phyloP scores from a whole-genome alignment of 2,797 vertebrate genomes.

The Tenualosa ilisha region DNA sequence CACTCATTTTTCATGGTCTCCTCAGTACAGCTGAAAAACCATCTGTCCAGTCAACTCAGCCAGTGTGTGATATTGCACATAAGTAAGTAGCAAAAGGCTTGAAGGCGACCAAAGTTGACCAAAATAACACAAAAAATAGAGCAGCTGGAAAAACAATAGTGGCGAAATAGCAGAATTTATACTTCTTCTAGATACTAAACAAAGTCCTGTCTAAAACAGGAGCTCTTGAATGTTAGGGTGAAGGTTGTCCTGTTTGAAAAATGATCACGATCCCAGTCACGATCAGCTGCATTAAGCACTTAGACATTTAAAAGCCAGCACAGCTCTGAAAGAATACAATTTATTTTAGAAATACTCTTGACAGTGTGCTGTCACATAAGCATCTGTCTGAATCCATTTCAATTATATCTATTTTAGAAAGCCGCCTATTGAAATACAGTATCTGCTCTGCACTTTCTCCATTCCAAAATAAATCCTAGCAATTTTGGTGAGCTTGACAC shows the following conservation, averaged over 20 bases:
- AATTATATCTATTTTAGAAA: not conserved
- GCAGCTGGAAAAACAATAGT: not conserved
- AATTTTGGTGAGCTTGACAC: slow-evolving; percentile 24
- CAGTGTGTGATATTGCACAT: slow-evolving; percentile 51
- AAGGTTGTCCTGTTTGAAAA: slow-evolving; percentile 7
- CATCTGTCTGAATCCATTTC: slow-evolving; percentile 27
- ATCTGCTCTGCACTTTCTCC: slow-evolving; percentile 7
- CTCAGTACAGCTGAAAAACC: slow-evolving; percentile 49
- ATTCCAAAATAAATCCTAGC: slow-evolving; percentile 26
- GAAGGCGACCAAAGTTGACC: slow-evolving; percentile 25
- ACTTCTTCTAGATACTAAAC: not conserved
- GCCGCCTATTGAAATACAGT: slow-evolving; percentile 25
- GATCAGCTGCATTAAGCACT: slow-evolving; percentile 14
- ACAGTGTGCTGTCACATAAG: slow-evolving; percentile 3
- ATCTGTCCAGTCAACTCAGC: slow-evolving; percentile 53
- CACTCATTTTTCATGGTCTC: slow-evolving; percentile 48
- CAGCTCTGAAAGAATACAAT: not conserved
- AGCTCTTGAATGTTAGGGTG: not conserved
- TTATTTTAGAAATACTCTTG: slow-evolving; percentile 18
- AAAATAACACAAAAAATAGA: not conserved
- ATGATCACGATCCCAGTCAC: slow-evolving; percentile 20
- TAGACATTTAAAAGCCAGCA: not conserved
- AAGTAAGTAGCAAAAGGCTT: slow-evolving; percentile 18
- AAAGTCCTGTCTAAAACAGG: not conserved
- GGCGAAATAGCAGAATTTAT: not conserved